A percentile compares a stretch with the other conserved stretches of the same genome.
phyloP scores from a whole-genome alignment of 2,113 vertebrate genomes.

The Excalfactoria chinensis region DNA sequence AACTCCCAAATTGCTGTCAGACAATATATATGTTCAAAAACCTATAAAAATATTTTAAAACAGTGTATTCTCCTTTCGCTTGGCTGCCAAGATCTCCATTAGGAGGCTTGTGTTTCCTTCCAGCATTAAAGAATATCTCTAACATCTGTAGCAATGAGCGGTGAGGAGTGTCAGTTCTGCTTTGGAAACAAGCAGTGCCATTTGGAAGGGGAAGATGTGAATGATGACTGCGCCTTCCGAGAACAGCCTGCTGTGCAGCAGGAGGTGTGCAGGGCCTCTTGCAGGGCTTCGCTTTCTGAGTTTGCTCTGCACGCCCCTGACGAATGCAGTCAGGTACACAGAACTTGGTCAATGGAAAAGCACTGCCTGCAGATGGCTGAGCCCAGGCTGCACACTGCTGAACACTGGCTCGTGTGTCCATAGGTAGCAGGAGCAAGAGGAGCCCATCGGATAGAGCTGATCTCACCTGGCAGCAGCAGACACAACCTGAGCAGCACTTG shows the following conservation, averaged over 20 bases:
- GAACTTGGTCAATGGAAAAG: not conserved
- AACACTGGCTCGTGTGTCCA: not conserved
- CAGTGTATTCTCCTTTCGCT: constrained; percentile 62
- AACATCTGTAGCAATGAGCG: constrained; percentile 22
- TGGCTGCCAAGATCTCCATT: constrained; percentile 71
- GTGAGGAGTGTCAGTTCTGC: constrained; percentile 51
- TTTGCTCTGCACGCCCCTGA: not conserved
- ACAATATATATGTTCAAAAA: constrained; percentile 55
- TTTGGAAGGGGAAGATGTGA: constrained; percentile 14
- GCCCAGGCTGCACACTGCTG: not conserved
- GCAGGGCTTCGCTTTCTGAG: not conserved
- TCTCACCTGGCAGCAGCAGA: not conserved
- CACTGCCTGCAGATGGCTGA: not conserved
- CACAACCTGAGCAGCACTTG: accelerated
- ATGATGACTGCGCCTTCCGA: not conserved
- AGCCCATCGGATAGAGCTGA: not conserved
- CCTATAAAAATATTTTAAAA: constrained; percentile 63
- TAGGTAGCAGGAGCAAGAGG: not conserved
- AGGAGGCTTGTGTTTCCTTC: constrained; percentile 63
- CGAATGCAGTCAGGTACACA: not conserved
- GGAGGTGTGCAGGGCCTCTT: not conserved
- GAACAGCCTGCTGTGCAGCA: not conserved
- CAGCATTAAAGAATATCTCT: constrained; percentile 62
- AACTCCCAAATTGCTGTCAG: constrained; percentile 57
- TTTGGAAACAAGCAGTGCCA: constrained; percentile 32